A percentile compares a stretch with the other conserved stretches of the same genome.
Conservation (phyloP, 1,140 invertebrate genomes). For the Eueides isabella region DNA sequence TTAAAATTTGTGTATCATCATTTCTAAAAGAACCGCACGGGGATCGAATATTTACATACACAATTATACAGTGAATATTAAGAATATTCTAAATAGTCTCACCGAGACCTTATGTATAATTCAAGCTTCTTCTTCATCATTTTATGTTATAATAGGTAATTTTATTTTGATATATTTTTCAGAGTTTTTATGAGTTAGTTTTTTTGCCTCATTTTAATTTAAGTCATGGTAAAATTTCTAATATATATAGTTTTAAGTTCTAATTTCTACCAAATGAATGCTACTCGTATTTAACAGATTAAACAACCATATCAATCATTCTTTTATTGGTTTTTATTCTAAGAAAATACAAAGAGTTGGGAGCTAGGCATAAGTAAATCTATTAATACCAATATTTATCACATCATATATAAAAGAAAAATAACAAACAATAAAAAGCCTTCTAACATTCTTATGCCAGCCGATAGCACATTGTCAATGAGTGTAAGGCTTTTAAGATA, state of each 20-base stretch:
- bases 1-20: background rate
- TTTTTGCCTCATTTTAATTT: background rate
- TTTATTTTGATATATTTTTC: background rate
- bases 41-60: constrained; percentile 18
- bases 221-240: background rate
- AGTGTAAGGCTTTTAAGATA: constrained; percentile 12
- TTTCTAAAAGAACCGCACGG: background rate
- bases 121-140: constrained; percentile 21
- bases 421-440: background rate
- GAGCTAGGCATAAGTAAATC: background rate
- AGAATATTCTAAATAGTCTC: constrained; percentile 33
- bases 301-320: too few relatives aligned
- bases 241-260: too few relatives aligned
- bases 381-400: background rate
- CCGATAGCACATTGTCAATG: constrained; percentile 15
- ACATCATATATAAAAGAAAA: background rate
- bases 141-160: constrained; percentile 9
- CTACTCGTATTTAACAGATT: too few relatives aligned
- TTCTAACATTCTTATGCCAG: background rate
- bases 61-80: constrained; percentile 24
- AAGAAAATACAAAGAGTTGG: too few relatives aligned
- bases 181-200: background rate
- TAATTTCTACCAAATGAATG: too few relatives aligned
- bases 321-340: too few relatives aligned
- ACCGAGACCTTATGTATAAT: constrained; percentile 30